Evolutionary conservation across 2,113 vertebrate genomes (phyloP), one percentile per base, ranked within the genome.

Genomic region (Spea multiplicata): DNA sequence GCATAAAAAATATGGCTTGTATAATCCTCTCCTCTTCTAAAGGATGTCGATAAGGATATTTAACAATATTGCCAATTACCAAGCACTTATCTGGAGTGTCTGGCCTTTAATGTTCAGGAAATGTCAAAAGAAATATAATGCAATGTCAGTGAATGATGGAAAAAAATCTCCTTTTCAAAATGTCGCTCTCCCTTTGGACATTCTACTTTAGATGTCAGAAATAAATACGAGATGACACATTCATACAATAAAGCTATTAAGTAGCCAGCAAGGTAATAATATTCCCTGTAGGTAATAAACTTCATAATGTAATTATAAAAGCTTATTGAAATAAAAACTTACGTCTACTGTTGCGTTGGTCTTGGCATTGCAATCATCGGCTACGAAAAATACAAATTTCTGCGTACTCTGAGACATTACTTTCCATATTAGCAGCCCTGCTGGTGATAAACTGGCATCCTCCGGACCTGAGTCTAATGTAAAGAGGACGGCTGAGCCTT

Each of bases 401-500:
- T 91, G 90, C 0, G 80, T 66, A 62, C 71, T 84, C 4, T 85
- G 73, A n/a, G 84, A 85, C 72, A 76, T 52, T 49, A 86, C 86
- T 88, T 89, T 95, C 95, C 95, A 97, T 30, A 70, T 87, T 72
- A 97, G 88, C 70, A 96, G 91, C 66, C 96, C 95, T 45, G 89
- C 86, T 6, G 94, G 88, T 49, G 95, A 96, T 81, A 97, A 85
- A 5, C 83, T 87, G 4, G 93, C 90, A 16, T 88, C 93, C 53
- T 87, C 84, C 2, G 96, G 95, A 13, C 91, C 92, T 6, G 94
- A 94, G 3, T 88, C 76, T 84, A 96, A 62, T 0, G 82, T 88
- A 85, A 96, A 97, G 80, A 88, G 79, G 76, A 96, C 80, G 12
- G 86, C 83, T 6, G 94, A 95, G 52, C 93, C 93, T 84, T 97